These are phyloP conservation scores for Meghimatium bilineatum DNA, from an alignment of 2,888 invertebrate species.

Conservation along the genomic window DNA sequence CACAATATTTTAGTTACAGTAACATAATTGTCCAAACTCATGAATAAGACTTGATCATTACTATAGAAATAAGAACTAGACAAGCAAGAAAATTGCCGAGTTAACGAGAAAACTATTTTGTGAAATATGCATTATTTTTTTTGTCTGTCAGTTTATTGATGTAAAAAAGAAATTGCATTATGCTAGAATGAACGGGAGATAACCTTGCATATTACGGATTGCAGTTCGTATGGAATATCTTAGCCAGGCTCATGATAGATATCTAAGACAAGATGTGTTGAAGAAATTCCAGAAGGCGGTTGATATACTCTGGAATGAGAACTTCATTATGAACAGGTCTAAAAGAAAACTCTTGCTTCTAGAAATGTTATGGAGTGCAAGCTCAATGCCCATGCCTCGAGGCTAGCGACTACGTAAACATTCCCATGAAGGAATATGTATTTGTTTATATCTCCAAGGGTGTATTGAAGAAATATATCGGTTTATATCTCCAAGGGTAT, in stretches of 20 bases:
- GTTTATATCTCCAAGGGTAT: too few species aligned
- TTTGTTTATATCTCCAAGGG: too few species aligned
- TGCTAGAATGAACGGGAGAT: not conserved
- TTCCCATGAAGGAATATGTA: too few species aligned
- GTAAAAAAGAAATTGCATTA: not conserved
- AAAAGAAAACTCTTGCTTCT: too few species aligned
- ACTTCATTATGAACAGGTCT: too few species aligned
- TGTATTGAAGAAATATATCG: too few species aligned
- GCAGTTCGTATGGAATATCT: not conserved
- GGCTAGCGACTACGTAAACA: too few species aligned
- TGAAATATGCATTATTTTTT: not conserved
- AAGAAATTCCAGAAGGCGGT: not conserved
- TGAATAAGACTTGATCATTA: not conserved
- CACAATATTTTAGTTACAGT: not conserved
- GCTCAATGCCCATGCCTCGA: too few species aligned
- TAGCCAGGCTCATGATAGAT: not conserved
- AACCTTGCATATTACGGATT: not conserved
- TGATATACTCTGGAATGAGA: not conserved
- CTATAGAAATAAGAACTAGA: not conserved
- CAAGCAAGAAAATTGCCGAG: not conserved
- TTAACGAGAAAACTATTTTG: constrained; percentile 9
- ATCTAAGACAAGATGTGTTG: not conserved
- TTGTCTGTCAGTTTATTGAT: not conserved
- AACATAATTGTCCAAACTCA: not conserved
- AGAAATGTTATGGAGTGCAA: too few species aligned